A percentile compares a stretch with the other conserved stretches of the same genome.
Evolutionary conservation across 2,113 vertebrate species (phyloP).

Genomic region (Gymnorhina tibicen): DNA sequence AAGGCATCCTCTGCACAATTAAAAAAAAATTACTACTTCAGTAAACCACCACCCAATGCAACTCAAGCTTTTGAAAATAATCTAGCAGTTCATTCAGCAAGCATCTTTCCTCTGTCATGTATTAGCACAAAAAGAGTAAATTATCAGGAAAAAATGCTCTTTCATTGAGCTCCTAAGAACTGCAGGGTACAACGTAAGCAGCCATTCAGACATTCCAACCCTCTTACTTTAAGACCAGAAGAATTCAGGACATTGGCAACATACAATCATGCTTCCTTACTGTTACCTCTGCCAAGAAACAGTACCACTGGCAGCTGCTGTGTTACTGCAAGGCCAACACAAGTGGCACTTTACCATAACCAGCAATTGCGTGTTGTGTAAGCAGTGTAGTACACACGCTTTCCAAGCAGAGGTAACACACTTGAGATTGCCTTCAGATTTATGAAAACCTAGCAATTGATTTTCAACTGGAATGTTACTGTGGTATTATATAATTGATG

Average conservation of each 20-base stretch:
- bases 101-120: fast-evolving
- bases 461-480: not conserved
- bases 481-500: fast-evolving
- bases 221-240: not conserved
- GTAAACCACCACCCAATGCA: not conserved
- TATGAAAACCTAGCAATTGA: fast-evolving
- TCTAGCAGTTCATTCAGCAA: not conserved
- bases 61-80: not conserved
- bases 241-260: not conserved
- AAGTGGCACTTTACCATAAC: not conserved
- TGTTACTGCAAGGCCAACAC: not conserved
- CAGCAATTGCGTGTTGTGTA: not conserved
- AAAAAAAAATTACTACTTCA: not conserved
- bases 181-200: not conserved
- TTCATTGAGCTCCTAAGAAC: not conserved
- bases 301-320: fast-evolving
- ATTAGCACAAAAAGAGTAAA: fast-evolving
- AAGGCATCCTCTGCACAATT: constrained; percentile 83
- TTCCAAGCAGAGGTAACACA: not conserved
- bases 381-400: fast-evolving
- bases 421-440: fast-evolving
- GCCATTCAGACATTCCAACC: not conserved
- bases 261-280: not conserved
- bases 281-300: not conserved
- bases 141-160: not conserved